A percentile compares a stretch with the other conserved stretches of the same genome.
phyloP scores from a whole-genome alignment of 2,888 invertebrate species.

The Notocelia uddmanniana region DNA sequence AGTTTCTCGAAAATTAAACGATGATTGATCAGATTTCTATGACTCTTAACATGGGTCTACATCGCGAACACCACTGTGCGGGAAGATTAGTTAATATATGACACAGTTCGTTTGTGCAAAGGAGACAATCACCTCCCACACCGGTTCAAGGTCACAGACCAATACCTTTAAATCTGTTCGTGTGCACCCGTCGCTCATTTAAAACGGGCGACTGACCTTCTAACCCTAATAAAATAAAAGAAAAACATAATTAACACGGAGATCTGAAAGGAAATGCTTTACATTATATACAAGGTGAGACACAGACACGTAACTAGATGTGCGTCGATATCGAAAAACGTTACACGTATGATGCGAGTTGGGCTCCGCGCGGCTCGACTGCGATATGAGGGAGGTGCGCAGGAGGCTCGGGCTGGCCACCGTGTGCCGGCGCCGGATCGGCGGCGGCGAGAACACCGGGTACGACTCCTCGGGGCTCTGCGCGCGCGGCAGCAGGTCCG shows the following conservation, averaged over 20 bases:
- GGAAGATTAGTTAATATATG: conserved; percentile 29
- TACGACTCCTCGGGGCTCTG: conserved; percentile 93
- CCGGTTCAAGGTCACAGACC: conserved; percentile 54
- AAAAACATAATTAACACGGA: conserved; percentile 49
- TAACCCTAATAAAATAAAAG: conserved; percentile 66
- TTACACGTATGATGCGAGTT: conserved; percentile 97
- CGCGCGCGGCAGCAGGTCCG: conserved; percentile 88
- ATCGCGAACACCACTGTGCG: conserved; percentile 33
- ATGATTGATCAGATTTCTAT: conserved; percentile 25
- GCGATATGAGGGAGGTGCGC: conserved; percentile 91
- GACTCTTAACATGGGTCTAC: conserved; percentile 16
- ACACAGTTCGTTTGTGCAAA: conserved; percentile 28
- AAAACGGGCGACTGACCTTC: conserved; percentile 64
- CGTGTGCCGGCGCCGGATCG: conserved; percentile 89
- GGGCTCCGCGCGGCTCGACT: conserved; percentile 90
- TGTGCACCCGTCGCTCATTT: conserved; percentile 66
- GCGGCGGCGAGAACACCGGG: conserved; percentile 94
- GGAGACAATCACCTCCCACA: conserved; percentile 62
- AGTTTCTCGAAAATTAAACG: conserved; percentile 37
- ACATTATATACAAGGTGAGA: conserved; percentile 72
- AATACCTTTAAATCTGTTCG: conserved; percentile 79
- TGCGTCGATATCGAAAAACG: conserved; percentile 56
- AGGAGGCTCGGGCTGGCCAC: conserved; percentile 80
- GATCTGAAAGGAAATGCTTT: conserved; percentile 66
- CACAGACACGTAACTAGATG: conserved; percentile 43